These are phyloP conservation scores for Micromys minutus DNA, from an alignment of 2,113 vertebrate species.

Conservation along the genomic window DNA sequence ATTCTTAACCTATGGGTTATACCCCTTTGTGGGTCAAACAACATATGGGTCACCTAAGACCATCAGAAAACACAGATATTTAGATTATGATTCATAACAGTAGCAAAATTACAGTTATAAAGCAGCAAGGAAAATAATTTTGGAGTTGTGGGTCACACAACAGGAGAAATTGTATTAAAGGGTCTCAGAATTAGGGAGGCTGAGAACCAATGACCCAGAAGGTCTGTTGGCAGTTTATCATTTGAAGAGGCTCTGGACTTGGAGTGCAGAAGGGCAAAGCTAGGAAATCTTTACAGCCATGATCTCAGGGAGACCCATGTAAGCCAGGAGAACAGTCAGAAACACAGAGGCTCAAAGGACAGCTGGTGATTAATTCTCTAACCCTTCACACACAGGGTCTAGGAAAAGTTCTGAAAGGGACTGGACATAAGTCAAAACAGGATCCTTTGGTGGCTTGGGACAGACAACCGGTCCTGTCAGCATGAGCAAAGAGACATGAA, in stretches of 20 bases:
- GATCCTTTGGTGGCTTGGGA: neutral
- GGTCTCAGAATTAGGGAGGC: neutral
- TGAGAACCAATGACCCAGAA: neutral
- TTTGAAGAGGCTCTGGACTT: neutral
- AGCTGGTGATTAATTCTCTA: neutral
- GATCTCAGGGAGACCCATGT: neutral
- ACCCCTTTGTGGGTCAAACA: neutral
- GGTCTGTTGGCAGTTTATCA: neutral
- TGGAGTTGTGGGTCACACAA: neutral
- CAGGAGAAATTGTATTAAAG: neutral
- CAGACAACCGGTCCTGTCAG: neutral
- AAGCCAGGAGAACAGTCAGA: neutral
- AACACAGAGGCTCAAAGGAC: neutral
- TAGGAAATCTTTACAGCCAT: neutral
- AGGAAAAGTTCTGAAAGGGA: neutral
- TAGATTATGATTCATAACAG: neutral
- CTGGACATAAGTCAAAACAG: neutral
- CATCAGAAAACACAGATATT: neutral
- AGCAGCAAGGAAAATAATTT: neutral
- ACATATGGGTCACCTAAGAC: neutral
- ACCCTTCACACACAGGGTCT: neutral
- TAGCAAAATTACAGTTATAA: neutral
- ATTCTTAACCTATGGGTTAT: neutral
- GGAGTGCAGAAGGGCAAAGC: neutral
- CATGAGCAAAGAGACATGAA: neutral